phyloP scores from a whole-genome alignment of 2,113 vertebrate genomes.

The Arothron firmamentum region DNA sequence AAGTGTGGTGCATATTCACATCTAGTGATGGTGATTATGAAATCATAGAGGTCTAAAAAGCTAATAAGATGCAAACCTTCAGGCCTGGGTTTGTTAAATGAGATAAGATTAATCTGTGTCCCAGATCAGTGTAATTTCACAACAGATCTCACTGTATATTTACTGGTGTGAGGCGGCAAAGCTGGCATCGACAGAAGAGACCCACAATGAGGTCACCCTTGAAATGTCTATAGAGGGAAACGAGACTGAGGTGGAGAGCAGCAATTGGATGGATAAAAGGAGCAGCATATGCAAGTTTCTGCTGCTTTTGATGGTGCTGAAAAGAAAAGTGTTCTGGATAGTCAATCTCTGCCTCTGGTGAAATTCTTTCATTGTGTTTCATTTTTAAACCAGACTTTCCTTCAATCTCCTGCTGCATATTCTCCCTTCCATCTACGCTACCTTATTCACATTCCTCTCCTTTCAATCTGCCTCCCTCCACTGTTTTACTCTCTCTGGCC shows the following conservation, averaged over 20 bases:
- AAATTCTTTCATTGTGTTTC: constrained; percentile 62
- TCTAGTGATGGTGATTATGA: constrained; percentile 44
- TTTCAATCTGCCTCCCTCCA: constrained; percentile 33
- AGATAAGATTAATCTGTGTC: constrained; percentile 57
- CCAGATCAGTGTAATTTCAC: constrained; percentile 46
- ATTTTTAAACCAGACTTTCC: constrained; percentile 43
- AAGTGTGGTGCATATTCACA: constrained; percentile 32
- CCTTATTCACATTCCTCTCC: constrained; percentile 39
- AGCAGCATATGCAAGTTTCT: constrained; percentile 44
- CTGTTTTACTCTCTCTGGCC: constrained; percentile 16
- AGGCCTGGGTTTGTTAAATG: constrained; percentile 43
- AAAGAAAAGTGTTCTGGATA: constrained; percentile 56
- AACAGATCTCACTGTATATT: constrained; percentile 24
- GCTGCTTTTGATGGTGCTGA: constrained; percentile 52
- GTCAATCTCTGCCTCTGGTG: constrained; percentile 61
- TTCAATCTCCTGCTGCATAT: constrained; percentile 18
- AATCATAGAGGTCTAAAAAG: constrained; percentile 48
- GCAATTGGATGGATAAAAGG: constrained; percentile 42
- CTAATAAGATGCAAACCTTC: constrained; percentile 57
- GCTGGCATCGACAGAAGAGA: constrained; percentile 18
- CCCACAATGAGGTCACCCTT: constrained; percentile 33
- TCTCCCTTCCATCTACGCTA: constrained; percentile 31
- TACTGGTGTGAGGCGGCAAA: constrained; percentile 28
- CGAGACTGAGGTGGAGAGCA: constrained; percentile 19
- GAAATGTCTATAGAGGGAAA: constrained; percentile 37